These are phyloP conservation scores for Brachylomia viminalis DNA, from an alignment of 2,888 invertebrate genomes.

Conservation along the genomic window DNA sequence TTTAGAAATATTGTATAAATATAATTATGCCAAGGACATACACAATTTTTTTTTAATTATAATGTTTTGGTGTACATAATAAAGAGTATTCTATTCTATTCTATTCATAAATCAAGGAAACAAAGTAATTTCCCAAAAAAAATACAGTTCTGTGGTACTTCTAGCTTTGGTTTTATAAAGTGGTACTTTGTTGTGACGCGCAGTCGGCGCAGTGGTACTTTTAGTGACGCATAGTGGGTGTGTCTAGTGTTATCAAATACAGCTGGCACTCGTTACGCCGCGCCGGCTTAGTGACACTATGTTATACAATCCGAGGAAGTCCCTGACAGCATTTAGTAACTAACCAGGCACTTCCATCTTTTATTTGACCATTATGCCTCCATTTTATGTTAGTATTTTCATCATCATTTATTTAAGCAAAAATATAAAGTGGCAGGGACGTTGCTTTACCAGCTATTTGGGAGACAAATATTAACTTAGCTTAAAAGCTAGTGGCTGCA, in stretches of 20 bases:
- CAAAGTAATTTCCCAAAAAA: not conserved
- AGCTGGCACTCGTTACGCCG: slow-evolving; percentile 53
- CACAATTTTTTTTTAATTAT: not conserved
- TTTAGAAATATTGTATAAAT: not conserved
- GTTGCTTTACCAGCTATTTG: not conserved
- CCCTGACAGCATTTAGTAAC: slow-evolving; percentile 32
- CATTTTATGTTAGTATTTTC: not conserved
- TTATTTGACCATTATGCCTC: not conserved
- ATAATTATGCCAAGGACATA: not conserved
- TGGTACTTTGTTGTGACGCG: slow-evolving; percentile 62
- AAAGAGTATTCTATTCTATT: too few relatives aligned
- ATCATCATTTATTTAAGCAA: not conserved
- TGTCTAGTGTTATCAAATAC: slow-evolving; percentile 60
- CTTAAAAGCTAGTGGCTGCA: not conserved
- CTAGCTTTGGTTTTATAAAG: slow-evolving; percentile 40
- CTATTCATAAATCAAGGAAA: not conserved
- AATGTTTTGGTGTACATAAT: too few relatives aligned
- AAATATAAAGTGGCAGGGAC: not conserved
- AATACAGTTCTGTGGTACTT: slow-evolving; percentile 40
- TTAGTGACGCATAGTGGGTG: slow-evolving; percentile 63
- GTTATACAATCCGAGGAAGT: slow-evolving; percentile 41
- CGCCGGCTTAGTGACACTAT: slow-evolving; percentile 51
- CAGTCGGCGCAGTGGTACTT: slow-evolving; percentile 51
- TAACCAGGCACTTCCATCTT: not conserved
- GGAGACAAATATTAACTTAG: not conserved